Conservation (phyloP, 2,888 invertebrate genomes). For the Koerneria pararmatus region DNA sequence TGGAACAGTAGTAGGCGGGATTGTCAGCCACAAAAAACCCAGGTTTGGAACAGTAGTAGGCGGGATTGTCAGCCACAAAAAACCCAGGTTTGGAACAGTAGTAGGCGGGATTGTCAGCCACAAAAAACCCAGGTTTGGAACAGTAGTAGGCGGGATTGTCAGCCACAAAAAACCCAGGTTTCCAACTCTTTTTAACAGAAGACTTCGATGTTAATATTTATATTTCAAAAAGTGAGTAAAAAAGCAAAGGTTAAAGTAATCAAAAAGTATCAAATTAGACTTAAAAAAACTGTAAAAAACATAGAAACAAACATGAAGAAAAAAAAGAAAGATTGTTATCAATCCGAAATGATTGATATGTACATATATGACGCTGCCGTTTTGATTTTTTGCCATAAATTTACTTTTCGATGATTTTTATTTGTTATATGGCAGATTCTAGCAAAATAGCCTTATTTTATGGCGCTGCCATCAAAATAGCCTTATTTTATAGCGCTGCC, state of each 20-base stretch:
- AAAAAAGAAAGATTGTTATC: no score
- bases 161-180: slow-evolving; percentile 46
- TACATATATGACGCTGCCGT: no score
- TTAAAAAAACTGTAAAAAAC: no score
- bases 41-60: slow-evolving; percentile 48
- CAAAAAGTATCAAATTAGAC: background rate
- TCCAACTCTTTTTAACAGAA: background rate
- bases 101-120: slow-evolving; percentile 49
- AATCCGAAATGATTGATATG: no score
- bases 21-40: slow-evolving; percentile 46
- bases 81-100: slow-evolving; percentile 47
- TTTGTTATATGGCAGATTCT: no score
- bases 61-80: slow-evolving; percentile 46
- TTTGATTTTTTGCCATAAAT: no score
- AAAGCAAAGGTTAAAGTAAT: background rate
- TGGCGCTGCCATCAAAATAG: no score
- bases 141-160: slow-evolving; percentile 51
- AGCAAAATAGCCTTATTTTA: no score
- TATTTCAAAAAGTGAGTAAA: background rate
- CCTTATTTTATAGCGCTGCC: no score
- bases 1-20: slow-evolving; percentile 49
- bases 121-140: slow-evolving; percentile 38
- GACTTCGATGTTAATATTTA: background rate
- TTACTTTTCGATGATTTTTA: no score
- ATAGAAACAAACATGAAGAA: no score